Percentiles rank a stretch among this genome's conserved stretches.
phyloP scores from a whole-genome alignment of 2,113 vertebrate genomes.

The Mola mola region DNA sequence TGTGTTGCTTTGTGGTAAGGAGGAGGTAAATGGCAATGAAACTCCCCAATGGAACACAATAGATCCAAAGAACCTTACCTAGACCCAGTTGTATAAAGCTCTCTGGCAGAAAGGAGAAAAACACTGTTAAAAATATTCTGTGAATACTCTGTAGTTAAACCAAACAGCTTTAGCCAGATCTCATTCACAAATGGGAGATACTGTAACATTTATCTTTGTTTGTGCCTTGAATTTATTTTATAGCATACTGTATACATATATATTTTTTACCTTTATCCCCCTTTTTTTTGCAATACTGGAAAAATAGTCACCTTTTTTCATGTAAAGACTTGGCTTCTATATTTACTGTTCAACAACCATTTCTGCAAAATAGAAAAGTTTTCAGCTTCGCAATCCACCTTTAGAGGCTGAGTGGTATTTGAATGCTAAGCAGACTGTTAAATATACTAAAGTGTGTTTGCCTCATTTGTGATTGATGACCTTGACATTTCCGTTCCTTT shows the following conservation, averaged over 20 bases:
- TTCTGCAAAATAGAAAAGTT: constrained; percentile 40
- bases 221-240: constrained; percentile 16
- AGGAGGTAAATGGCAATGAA: constrained; percentile 73
- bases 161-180: constrained; percentile 13
- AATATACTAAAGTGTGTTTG: constrained; percentile 62
- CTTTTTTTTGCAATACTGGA: constrained; percentile 4
- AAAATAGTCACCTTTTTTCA: constrained; percentile 14
- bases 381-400: constrained; percentile 55
- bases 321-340: constrained; percentile 5
- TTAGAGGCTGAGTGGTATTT: constrained; percentile 58
- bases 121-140: constrained; percentile 34
- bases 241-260: background rate
- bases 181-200: constrained; percentile 19
- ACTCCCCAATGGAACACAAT: constrained; percentile 69
- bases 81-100: constrained; percentile 56
- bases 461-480: constrained; percentile 80
- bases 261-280: background rate
- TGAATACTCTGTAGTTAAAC: constrained; percentile 32
- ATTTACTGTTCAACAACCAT: constrained; percentile 16
- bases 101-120: constrained; percentile 56
- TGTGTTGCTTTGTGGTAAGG: constrained; percentile 60
- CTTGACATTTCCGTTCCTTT: constrained; percentile 84
- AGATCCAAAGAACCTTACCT: constrained; percentile 60
- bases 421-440: constrained; percentile 73
- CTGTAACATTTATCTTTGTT: background rate